Percentiles rank a stretch among this genome's conserved stretches.
Evolutionary conservation across 2,888 invertebrate species (phyloP).

Genomic region (Tromatobia lineatoria): DNA sequence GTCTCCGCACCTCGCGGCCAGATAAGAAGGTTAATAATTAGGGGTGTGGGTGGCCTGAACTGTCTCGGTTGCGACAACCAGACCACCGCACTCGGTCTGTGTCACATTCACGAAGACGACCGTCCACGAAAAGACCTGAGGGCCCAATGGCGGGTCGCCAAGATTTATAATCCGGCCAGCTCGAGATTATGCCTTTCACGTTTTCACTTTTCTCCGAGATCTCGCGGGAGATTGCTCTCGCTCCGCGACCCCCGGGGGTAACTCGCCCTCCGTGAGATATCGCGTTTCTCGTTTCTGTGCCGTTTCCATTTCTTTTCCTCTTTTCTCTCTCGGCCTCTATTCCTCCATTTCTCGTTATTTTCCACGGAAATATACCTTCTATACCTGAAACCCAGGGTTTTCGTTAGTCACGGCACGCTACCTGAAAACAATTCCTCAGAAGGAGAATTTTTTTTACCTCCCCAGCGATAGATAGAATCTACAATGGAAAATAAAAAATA

Average conservation of each 20-base stretch:
- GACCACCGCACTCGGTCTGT: conserved; percentile 11
- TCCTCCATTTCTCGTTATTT: conserved; percentile 30
- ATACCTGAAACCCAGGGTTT: conserved; percentile 37
- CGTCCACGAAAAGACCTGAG: conserved; percentile 46
- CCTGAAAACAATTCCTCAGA: conserved; percentile 34
- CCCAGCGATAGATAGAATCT: conserved; percentile 1
- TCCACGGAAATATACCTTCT: conserved; percentile 9
- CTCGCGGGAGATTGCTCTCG: conserved; percentile 68
- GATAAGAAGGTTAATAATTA: conserved; percentile 78
- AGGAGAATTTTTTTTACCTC: neutral
- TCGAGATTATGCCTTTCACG: conserved; percentile 73
- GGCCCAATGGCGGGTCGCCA: conserved; percentile 62
- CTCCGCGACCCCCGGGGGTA: conserved; percentile 57
- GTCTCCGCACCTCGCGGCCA: conserved; percentile 44
- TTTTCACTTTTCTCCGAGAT: conserved; percentile 70
- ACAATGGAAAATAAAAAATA: conserved; percentile 9
- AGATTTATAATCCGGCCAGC: conserved; percentile 74
- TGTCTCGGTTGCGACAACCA: conserved; percentile 34
- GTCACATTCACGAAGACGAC: conserved; percentile 8
- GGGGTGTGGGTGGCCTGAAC: conserved; percentile 65
- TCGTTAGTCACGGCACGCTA: conserved; percentile 49
- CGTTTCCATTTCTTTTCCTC: conserved; percentile 26
- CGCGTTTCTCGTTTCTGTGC: conserved; percentile 30
- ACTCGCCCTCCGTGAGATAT: conserved; percentile 63
- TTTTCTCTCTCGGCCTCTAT: conserved; percentile 25